These are phyloP conservation scores for Embiotoca jacksoni DNA, from an alignment of 2,113 vertebrate genomes.

Conservation along the genomic window DNA sequence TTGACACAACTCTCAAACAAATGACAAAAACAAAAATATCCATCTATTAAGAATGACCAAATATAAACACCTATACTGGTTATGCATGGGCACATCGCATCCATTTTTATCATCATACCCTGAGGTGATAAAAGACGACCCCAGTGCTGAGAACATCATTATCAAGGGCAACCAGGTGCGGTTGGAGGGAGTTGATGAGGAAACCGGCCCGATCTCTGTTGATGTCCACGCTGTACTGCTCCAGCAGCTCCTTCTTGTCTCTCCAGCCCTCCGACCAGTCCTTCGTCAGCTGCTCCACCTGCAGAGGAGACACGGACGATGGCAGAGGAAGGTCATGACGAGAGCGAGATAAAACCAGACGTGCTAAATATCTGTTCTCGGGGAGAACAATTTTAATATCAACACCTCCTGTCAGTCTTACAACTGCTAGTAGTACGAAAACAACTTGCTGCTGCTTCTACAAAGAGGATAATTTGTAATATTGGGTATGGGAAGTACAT, in stretches of 20 bases:
- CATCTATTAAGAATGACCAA: too few relatives aligned
- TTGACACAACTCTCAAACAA: background rate
- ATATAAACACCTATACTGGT: too few relatives aligned
- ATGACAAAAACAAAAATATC: background rate
- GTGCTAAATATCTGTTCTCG: background rate
- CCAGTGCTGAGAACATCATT: constrained; percentile 95
- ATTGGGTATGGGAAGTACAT: background rate
- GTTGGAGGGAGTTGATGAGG: constrained; percentile 90
- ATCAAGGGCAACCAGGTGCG: constrained; percentile 92
- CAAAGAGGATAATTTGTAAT: background rate
- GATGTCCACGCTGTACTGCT: constrained; percentile 94
- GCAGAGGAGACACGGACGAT: constrained; percentile 4
- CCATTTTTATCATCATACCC: constrained; percentile 79
- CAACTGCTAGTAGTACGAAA: background rate
- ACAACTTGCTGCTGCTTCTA: background rate
- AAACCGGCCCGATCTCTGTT: constrained; percentile 90
- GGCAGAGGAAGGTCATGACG: background rate
- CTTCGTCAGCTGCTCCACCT: constrained; percentile 94
- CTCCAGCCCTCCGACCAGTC: constrained; percentile 93
- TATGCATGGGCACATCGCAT: background rate
- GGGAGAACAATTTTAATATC: background rate
- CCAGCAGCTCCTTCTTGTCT: constrained; percentile 91
- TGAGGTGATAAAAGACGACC: constrained; percentile 94
- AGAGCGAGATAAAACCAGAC: background rate
- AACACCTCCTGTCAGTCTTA: too few relatives aligned